A percentile compares a stretch with the other conserved stretches of the same genome.
Conservation (phyloP, 2,113 vertebrate genomes). For the Spizaetus ornatus region DNA sequence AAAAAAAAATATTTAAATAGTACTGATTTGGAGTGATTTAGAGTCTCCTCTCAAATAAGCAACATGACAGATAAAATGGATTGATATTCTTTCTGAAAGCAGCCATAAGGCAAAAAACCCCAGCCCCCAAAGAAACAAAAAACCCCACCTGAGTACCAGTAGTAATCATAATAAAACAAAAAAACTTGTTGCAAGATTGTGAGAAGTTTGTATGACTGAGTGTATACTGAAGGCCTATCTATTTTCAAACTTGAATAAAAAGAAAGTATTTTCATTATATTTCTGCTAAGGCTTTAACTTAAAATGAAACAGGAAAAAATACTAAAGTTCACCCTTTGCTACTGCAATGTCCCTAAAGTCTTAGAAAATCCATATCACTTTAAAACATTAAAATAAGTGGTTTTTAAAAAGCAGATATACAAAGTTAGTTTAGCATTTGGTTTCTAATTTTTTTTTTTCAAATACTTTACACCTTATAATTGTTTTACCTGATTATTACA, state of each 20-base stretch:
- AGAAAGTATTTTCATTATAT: neutral
- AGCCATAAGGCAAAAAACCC: accelerated
- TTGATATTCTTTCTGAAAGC: neutral
- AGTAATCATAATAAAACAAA: neutral
- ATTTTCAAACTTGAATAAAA: neutral
- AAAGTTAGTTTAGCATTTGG: neutral
- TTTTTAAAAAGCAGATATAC: neutral
- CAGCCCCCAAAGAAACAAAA: neutral
- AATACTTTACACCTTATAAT: neutral
- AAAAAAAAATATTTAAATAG: neutral
- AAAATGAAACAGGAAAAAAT: neutral
- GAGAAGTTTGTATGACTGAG: neutral
- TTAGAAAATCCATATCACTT: neutral
- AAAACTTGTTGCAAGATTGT: neutral
- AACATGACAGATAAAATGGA: neutral
- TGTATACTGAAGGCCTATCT: neutral
- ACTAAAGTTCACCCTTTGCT: neutral
- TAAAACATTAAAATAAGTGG: neutral
- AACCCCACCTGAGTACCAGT: accelerated
- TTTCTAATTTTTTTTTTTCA: neutral
- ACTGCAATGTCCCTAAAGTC: neutral
- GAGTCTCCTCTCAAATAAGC: neutral
- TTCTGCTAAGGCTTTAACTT: neutral
- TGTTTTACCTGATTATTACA: neutral
- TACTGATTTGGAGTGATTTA: neutral